Percentiles rank a stretch among this genome's conserved stretches.
Evolutionary conservation across 1,140 invertebrate species (phyloP).

Genomic region (Zaprionus nigranus): DNA sequence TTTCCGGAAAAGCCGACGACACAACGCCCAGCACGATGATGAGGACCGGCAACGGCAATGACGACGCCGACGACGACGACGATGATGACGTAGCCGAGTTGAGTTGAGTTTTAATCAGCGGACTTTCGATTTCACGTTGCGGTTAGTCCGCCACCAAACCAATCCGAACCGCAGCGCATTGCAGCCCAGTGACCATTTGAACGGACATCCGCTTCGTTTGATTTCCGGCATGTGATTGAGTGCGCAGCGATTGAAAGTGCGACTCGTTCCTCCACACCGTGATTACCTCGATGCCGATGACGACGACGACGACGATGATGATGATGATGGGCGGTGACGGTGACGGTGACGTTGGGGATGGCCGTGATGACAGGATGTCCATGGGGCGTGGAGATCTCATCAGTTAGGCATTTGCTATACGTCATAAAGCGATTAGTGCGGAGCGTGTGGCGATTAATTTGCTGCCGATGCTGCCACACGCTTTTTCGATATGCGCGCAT

Average conservation of each 20-base stretch:
- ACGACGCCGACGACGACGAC: neutral
- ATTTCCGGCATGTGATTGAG: slow-evolving; percentile 81
- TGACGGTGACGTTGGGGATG: slow-evolving; percentile 17
- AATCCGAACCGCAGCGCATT: slow-evolving; percentile 2
- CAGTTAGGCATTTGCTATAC: slow-evolving; percentile 45
- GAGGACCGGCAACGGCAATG: neutral
- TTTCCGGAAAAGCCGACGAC: slow-evolving; percentile 63
- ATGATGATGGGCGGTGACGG: slow-evolving; percentile 26
- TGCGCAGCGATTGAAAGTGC: slow-evolving; percentile 70
- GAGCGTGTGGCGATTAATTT: slow-evolving; percentile 76
- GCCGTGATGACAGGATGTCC: slow-evolving; percentile 23
- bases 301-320: slow-evolving; percentile 4
- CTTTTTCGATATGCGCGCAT: slow-evolving; percentile 61
- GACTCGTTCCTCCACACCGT: slow-evolving; percentile 24
- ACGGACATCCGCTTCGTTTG: slow-evolving; percentile 77
- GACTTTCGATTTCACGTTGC: slow-evolving; percentile 78
- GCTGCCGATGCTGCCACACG: slow-evolving; percentile 15
- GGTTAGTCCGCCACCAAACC: slow-evolving; percentile 48
- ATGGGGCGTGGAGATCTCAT: slow-evolving; percentile 52
- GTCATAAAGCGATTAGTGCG: slow-evolving; percentile 74
- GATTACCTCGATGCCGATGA: slow-evolving; percentile 10
- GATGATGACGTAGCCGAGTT: slow-evolving; percentile 9
- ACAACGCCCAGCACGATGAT: slow-evolving; percentile 29
- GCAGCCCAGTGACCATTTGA: slow-evolving; percentile 57
- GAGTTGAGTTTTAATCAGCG: slow-evolving; percentile 74